Evolutionary conservation across 2,797 vertebrate genomes (phyloP).

Genomic region (Chelmon rostratus): DNA sequence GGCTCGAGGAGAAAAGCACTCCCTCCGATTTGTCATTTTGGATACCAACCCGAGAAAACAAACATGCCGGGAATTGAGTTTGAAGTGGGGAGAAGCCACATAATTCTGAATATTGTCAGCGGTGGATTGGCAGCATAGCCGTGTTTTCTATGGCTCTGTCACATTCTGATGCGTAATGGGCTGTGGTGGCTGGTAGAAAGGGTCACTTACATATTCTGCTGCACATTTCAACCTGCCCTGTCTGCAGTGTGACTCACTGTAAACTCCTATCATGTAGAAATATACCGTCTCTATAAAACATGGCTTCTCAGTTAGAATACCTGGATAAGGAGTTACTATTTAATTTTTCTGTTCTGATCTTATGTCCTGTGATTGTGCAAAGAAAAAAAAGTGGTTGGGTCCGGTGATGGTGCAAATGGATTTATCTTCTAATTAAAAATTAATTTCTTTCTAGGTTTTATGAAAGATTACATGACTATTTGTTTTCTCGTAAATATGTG

Average conservation of each 20-base stretch:
- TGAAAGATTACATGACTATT: constrained; percentile 12
- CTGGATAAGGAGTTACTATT: neutral
- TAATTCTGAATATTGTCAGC: constrained; percentile 63
- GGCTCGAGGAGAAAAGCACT: constrained; percentile 61
- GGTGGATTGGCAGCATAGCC: constrained; percentile 48
- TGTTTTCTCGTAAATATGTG: constrained; percentile 46
- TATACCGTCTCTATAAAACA: neutral
- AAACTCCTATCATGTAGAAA: constrained; percentile 3
- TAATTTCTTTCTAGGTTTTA: neutral
- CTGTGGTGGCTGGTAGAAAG: constrained; percentile 29
- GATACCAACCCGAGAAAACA: constrained; percentile 67
- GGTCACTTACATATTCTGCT: constrained; percentile 26
- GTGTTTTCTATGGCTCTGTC: constrained; percentile 55
- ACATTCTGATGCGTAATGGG: constrained; percentile 41
- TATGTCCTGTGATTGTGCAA: neutral
- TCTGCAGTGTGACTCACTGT: constrained; percentile 21
- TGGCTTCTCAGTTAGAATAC: neutral
- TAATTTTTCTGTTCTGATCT: neutral
- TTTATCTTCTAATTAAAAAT: neutral
- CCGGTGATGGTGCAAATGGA: neutral
- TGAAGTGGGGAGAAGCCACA: constrained; percentile 73
- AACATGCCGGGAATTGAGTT: constrained; percentile 72
- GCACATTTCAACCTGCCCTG: constrained; percentile 29
- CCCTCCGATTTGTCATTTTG: constrained; percentile 69
- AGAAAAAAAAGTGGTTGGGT: neutral